These are phyloP conservation scores for Glossosoma conforme DNA, from an alignment of 1,140 invertebrate species.

Conservation along the genomic window DNA sequence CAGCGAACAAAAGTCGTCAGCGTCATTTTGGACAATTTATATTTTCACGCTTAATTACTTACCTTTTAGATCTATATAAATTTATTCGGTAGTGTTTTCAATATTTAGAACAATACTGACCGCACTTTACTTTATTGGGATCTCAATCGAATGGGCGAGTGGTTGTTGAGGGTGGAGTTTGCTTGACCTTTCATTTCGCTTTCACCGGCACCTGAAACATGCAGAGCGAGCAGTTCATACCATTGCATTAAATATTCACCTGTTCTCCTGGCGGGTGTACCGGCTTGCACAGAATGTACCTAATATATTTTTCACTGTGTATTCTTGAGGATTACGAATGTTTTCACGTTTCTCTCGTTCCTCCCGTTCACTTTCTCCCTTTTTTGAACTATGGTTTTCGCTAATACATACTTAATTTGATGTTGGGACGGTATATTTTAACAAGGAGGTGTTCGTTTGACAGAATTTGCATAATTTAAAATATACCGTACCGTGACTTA, in stretches of 20 bases:
- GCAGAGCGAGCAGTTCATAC: conserved; percentile 15
- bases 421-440: too few species aligned
- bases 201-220: conserved; percentile 17
- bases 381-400: conserved; percentile 14
- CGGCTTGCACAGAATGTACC: conserved; percentile 24
- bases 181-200: conserved; percentile 29
- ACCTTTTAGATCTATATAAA: too few species aligned
- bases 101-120: too few species aligned
- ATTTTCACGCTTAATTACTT: neutral
- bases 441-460: too few species aligned
- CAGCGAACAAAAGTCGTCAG: neutral
- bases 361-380: neutral
- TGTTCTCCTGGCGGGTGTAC: conserved; percentile 6
- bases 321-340: conserved; percentile 20
- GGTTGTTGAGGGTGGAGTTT: conserved; percentile 23
- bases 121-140: too few species aligned
- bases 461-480: too few species aligned
- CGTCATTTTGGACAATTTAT: conserved; percentile 3
- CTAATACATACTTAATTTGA: too few species aligned
- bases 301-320: conserved; percentile 23
- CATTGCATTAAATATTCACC: conserved; percentile 27
- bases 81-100: too few species aligned
- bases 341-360: conserved; percentile 10
- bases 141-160: conserved; percentile 25
- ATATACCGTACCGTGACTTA: too few species aligned